Conservation (phyloP, 2,797 vertebrate genomes). For the Phrynocephalus vlangalii region DNA sequence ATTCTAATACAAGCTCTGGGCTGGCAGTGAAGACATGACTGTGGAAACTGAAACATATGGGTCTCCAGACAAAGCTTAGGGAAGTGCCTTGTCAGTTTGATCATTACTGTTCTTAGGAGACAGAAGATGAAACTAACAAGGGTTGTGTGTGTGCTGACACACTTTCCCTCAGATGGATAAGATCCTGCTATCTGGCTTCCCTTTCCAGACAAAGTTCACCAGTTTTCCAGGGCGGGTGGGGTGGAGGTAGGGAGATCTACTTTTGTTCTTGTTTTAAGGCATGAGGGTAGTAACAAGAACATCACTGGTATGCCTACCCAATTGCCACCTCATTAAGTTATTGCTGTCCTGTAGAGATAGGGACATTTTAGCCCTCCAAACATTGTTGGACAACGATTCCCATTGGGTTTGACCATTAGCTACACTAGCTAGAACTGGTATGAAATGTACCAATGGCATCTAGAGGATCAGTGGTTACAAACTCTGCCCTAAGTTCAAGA, state of each 20-base stretch:
- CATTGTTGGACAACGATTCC: background rate
- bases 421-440: background rate
- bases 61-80: background rate
- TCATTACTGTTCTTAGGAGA: background rate
- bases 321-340: background rate
- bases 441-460: background rate
- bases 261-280: background rate
- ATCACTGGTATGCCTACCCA: background rate
- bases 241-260: background rate
- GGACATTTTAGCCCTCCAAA: background rate
- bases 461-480: background rate
- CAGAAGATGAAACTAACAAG: background rate
- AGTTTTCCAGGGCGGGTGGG: background rate
- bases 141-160: background rate
- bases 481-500: background rate
- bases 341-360: background rate
- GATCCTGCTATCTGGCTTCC: background rate
- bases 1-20: background rate
- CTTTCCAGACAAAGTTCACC: background rate
- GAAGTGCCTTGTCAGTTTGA: background rate
- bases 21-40: background rate
- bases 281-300: background rate
- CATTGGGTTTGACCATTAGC: background rate
- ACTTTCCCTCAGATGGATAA: background rate
- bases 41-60: background rate